Conservation (phyloP, 2,113 vertebrate genomes). For the Ceyx melanurus region DNA sequence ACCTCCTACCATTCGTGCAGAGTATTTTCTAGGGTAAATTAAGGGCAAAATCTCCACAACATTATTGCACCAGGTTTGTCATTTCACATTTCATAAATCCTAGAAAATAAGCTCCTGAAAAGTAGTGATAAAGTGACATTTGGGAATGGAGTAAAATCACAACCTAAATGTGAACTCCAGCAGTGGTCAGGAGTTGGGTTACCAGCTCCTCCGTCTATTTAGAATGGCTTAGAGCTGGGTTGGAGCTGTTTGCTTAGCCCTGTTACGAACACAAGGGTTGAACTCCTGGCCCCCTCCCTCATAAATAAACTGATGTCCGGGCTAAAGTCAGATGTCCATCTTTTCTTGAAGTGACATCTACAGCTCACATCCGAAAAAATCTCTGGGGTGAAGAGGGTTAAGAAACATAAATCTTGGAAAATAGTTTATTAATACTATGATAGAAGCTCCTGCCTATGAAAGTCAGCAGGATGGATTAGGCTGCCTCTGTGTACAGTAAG, state of each 20-base stretch:
- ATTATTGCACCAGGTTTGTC: constrained; percentile 28
- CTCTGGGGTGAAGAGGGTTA: constrained; percentile 53
- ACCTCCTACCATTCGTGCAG: neutral
- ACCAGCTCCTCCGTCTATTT: constrained; percentile 35
- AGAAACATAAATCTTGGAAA: neutral
- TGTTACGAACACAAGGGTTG: constrained; percentile 44
- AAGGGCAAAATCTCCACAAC: constrained; percentile 39
- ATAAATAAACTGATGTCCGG: constrained; percentile 47
- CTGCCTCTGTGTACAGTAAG: constrained; percentile 28
- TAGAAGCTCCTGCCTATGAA: constrained; percentile 36
- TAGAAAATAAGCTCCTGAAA: constrained; percentile 72
- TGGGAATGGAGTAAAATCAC: constrained; percentile 43
- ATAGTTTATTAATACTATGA: constrained; percentile 40
- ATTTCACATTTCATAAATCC: constrained; percentile 71
- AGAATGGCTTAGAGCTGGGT: constrained; percentile 58
- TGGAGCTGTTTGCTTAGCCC: constrained; percentile 62
- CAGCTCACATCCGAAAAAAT: constrained; percentile 44
- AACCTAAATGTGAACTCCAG: constrained; percentile 50
- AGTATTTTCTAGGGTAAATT: constrained; percentile 54
- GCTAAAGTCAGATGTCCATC: constrained; percentile 47
- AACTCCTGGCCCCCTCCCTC: constrained; percentile 64
- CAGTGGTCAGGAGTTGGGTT: constrained; percentile 38
- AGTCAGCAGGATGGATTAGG: constrained; percentile 43
- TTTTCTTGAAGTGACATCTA: constrained; percentile 65
- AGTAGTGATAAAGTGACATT: constrained; percentile 50